Base-by-base conservation (phyloP, 2,888 invertebrate species). In the Cheiracanthium punctorium region DNA sequence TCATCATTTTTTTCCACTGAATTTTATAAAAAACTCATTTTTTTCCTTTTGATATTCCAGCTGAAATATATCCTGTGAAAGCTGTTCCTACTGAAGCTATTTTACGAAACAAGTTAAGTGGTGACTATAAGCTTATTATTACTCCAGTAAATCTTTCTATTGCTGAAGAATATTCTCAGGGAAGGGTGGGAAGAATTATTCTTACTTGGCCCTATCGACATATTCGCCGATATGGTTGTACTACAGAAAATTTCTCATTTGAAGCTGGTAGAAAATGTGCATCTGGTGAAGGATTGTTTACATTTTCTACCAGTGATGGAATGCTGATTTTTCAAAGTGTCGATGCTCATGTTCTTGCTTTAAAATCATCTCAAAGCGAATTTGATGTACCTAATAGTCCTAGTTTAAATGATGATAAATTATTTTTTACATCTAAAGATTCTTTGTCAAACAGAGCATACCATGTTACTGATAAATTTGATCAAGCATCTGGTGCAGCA, bases 191-290 rank as follows among this genome's bases (percentile, higher is more conserved):
- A n/a, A 89, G 87, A 82, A 41, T 88, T 14, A 58, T 90, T 17
- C 89, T 82, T 82, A 89, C 89, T 12, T 91, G 91, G 91, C 90
- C 90, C 14, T 90, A 89, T 79, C 87, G 89, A 17, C 89, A 90
- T 75, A 90, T 91, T 41, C 88, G 91, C 8, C 88, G 91, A 30
- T 91, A 90, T 88, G 91, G 91, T 28, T 89, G 88, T 43, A 89
- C 88, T n/a, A 88, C 86, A n/a, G 89, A 89, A 8, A 88, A 85
- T 29, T 90, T 90, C 80, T 90, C 90, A 7, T 90, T 91, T 86
- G 90, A 91, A 88, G 90, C 91, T 41, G 91, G 91, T 0, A 88
- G 91, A 48, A 91, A 90, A 67, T 91, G 91, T 88, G 77, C 88
- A 7, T 90, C 91, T 73, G 91, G 91, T 28, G 90, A 90, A 81